Conservation (phyloP, 2,113 vertebrate genomes). For the Rhodinocichla rosea region DNA sequence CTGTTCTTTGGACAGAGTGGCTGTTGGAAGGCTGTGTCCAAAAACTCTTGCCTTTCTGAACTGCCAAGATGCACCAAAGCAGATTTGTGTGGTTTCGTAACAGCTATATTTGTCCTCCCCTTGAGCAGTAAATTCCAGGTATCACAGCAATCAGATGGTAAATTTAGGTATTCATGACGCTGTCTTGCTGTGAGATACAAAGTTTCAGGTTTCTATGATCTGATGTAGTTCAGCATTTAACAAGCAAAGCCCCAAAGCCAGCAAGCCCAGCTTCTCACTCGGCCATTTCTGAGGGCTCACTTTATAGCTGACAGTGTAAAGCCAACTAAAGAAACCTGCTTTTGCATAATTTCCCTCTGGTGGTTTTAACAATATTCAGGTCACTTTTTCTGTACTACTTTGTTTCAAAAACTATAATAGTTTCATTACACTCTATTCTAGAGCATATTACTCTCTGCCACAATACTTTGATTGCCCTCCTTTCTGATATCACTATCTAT, state of each 20-base stretch:
- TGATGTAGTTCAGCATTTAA: background rate
- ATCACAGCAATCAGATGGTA: background rate
- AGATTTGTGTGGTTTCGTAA: background rate
- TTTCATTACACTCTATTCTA: background rate
- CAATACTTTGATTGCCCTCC: background rate
- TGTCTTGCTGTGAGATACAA: background rate
- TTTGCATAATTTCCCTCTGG: background rate
- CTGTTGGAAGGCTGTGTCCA: background rate
- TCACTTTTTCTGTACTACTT: background rate
- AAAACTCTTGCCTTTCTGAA: background rate
- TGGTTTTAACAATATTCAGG: background rate
- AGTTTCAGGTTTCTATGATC: background rate
- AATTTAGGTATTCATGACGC: background rate
- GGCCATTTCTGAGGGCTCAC: background rate
- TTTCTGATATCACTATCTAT: background rate
- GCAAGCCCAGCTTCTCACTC: background rate
- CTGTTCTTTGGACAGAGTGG: background rate
- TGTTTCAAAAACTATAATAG: background rate
- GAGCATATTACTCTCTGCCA: background rate
- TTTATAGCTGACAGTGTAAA: background rate
- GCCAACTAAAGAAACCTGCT: background rate
- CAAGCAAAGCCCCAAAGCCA: background rate
- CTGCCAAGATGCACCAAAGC: background rate
- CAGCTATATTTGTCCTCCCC: background rate
- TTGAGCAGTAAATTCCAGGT: background rate